These are phyloP conservation scores for Matsumurasca onukii DNA, from an alignment of 1,140 invertebrate species.

Conservation along the genomic window DNA sequence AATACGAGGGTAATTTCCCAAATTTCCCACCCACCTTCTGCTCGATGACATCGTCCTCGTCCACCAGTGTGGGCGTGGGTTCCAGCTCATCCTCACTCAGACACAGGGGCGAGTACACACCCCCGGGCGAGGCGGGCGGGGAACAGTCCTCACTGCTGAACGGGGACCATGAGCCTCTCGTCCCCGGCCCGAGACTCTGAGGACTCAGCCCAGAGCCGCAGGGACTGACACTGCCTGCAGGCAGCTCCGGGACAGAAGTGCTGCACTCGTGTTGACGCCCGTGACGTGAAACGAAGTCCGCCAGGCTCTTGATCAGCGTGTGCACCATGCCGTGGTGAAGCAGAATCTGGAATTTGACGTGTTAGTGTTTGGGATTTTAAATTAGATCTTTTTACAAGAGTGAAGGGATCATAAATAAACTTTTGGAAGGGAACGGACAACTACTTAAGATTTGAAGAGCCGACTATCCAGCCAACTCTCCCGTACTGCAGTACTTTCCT, in stretches of 20 bases:
- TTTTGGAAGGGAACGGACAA: too few species aligned
- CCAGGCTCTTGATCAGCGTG: constrained; percentile 25
- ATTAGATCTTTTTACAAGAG: too few species aligned
- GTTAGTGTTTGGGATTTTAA: too few species aligned
- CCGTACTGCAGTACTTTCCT: too few species aligned
- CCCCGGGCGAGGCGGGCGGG: neutral
- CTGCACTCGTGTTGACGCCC: constrained; percentile 13
- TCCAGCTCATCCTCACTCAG: constrained; percentile 22
- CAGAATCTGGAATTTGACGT: constrained; percentile 21
- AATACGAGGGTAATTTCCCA: too few species aligned
- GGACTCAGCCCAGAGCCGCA: constrained; percentile 10
- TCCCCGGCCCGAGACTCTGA: neutral
- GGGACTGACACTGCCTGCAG: constrained; percentile 9
- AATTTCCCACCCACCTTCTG: too few species aligned
- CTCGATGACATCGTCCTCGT: constrained; percentile 8
- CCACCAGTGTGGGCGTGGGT: constrained; percentile 4
- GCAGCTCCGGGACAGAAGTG: constrained; percentile 22
- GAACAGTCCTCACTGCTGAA: neutral
- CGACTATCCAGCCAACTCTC: too few species aligned
- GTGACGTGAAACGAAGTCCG: neutral
- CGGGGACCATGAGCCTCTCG: neutral
- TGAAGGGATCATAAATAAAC: too few species aligned
- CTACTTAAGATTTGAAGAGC: too few species aligned
- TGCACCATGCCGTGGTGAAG: constrained; percentile 25
- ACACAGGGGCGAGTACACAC: constrained; percentile 24